Base-by-base conservation (phyloP, 2,888 invertebrate species). In the Cancer borealis region DNA sequence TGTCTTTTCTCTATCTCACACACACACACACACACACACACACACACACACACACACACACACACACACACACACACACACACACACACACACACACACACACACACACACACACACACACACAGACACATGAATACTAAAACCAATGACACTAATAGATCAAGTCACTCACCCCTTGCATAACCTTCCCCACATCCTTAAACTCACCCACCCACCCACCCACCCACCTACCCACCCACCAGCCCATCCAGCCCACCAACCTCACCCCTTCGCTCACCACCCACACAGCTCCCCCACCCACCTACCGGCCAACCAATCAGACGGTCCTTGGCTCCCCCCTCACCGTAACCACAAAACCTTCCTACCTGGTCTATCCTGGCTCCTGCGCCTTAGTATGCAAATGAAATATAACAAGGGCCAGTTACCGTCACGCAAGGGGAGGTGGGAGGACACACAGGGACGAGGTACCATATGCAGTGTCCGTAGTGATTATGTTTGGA, bases 371-470 rank as follows among this genome's bases (percentile, higher is more conserved):
- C 90, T 90, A 60, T 54, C 90, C 90, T 90, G 26, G 54, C 60
- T 90, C 30, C 60, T 54, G 14, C 60, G 54, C 60, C 90, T 90
- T 54, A 47, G 60, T 54, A 90, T 90, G 90, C 90, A 90, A 90
- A 90, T 90, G 90, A 90, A 90, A 60, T 54, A 21, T 47, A 90
- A 90, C 90, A 90, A 49, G 54, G 17, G 46, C 30, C 60, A 90
- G 17, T 90, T 90, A 49, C 54, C 90, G 26, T 54, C 90, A 90
- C 90, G 90, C 90, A 30, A 90, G 90, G 90, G 47, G 45, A 26
- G 47, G 26, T 10, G n/a, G 26, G 30, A 49, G 21, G 47, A 89
- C 49, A 26, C 26, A 45, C 47, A 45, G 26, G 73, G 73, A 73
- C 73, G 26, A 73, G 73, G n/a, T 26, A 73, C 26, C 26, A 73